These are phyloP conservation scores for Prionailurus viverrinus DNA, from an alignment of 2,113 vertebrate species.

Conservation along the genomic window DNA sequence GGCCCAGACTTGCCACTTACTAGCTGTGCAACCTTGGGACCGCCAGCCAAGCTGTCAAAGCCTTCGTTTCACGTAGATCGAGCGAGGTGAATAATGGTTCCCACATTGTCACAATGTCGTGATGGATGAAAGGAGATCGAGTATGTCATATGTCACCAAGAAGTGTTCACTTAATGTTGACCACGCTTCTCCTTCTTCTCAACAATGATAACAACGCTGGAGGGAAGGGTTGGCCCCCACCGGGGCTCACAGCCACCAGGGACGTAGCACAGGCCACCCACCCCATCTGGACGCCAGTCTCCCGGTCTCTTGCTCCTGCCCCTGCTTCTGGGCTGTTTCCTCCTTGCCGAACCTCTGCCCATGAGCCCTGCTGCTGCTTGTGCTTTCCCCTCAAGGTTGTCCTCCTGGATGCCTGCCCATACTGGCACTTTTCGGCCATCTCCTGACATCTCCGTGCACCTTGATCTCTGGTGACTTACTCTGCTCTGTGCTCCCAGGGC, in stretches of 20 bases:
- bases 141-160: not conserved
- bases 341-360: not conserved
- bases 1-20: not conserved
- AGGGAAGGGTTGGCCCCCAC: no score
- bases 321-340: not conserved
- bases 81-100: not conserved
- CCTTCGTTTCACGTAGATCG: not conserved
- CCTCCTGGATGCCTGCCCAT: no score
- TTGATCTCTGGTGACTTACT: not conserved
- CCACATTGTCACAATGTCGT: not conserved
- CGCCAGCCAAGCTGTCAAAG: not conserved
- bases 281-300: not conserved
- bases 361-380: not conserved
- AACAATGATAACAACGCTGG: not conserved
- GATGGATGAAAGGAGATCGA: not conserved
- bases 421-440: not conserved
- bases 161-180: not conserved
- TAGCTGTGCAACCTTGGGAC: not conserved
- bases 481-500: no score
- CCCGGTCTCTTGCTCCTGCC: not conserved
- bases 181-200: not conserved
- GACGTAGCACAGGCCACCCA: not conserved
- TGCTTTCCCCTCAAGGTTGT: not conserved
- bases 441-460: not conserved
- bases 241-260: fast-evolving